These are phyloP conservation scores for Nasonovia ribisnigri DNA, from an alignment of 2,888 invertebrate genomes.

Conservation along the genomic window DNA sequence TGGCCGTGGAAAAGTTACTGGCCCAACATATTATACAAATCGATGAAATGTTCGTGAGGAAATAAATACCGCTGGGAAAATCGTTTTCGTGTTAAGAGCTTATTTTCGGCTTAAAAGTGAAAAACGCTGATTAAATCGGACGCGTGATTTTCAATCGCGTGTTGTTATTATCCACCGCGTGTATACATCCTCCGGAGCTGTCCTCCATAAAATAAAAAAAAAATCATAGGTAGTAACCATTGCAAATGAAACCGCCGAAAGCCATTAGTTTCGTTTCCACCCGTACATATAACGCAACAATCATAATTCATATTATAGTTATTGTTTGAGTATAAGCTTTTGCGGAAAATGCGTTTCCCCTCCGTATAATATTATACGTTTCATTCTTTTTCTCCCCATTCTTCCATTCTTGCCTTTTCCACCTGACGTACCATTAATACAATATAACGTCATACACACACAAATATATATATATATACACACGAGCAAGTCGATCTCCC, in stretches of 20 bases:
- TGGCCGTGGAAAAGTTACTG: neutral
- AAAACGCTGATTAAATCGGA: constrained; percentile 16
- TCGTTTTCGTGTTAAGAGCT: constrained; percentile 1
- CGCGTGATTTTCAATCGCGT: constrained; percentile 30
- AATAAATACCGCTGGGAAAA: neutral
- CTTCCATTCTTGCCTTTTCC: constrained; percentile 9
- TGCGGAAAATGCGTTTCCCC: constrained; percentile 25
- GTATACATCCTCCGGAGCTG: neutral
- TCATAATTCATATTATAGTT: constrained; percentile 46
- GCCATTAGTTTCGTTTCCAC: constrained; percentile 33
- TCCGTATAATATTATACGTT: constrained; percentile 30
- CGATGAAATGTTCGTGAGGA: neutral
- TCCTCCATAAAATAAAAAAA: neutral
- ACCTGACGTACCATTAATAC: constrained; percentile 40
- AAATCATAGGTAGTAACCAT: constrained; percentile 14
- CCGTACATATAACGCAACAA: neutral
- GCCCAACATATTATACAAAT: neutral
- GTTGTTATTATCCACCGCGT: neutral
- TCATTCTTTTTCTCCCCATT: neutral
- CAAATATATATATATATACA: neutral
- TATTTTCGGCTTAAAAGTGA: constrained; percentile 16
- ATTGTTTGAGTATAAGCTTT: constrained; percentile 59
- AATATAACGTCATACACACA: neutral
- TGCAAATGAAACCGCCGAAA: constrained; percentile 48
- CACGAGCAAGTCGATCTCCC: neutral